phyloP scores from a whole-genome alignment of 2,113 vertebrate genomes.

The Tympanuchus pallidicinctus region DNA sequence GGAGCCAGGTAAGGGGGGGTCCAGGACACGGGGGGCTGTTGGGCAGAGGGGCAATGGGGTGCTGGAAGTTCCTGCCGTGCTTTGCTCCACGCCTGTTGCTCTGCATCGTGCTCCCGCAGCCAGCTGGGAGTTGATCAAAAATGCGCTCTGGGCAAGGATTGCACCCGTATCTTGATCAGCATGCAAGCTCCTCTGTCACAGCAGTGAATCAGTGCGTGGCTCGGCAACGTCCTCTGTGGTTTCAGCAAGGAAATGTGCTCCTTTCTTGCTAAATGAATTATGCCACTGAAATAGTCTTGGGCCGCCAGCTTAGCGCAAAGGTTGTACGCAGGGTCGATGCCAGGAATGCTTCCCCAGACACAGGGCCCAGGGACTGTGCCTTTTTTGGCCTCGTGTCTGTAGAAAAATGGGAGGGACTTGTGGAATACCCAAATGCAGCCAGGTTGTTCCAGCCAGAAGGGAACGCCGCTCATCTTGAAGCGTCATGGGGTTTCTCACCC shows the following conservation, averaged over 20 bases:
- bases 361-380: background rate
- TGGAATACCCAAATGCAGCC: background rate
- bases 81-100: background rate
- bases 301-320: background rate
- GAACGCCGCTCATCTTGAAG: background rate
- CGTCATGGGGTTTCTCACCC: background rate
- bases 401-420: background rate
- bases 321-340: rapidly evolving
- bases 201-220: background rate
- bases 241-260: background rate
- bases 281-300: background rate
- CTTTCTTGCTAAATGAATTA: background rate
- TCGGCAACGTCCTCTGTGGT: background rate
- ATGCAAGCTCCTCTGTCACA: background rate
- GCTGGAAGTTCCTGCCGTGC: background rate
- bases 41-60: background rate
- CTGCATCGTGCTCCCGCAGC: background rate
- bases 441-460: background rate
- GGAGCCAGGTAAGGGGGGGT: slow-evolving; percentile 85
- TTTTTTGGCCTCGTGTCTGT: background rate
- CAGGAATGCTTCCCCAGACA: background rate
- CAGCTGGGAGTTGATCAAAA: slow-evolving; percentile 3
- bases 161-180: background rate
- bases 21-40: background rate
- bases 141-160: slow-evolving; percentile 1